phyloP scores from a whole-genome alignment of 2,888 invertebrate genomes.

The Halictus quadricinctus region DNA sequence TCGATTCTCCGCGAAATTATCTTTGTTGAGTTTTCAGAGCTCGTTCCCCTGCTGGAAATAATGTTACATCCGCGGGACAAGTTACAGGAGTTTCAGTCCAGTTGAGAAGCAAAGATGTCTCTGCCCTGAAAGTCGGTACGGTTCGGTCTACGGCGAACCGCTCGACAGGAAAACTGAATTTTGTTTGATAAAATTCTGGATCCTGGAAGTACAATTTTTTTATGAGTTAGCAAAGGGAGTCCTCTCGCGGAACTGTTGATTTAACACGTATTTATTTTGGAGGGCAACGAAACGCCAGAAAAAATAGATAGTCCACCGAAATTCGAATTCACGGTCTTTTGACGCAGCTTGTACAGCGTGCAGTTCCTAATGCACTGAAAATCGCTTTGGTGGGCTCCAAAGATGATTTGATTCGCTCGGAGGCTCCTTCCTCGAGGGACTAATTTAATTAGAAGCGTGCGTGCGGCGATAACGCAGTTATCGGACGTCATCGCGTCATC shows the following conservation, averaged over 20 bases:
- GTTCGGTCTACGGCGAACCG: not conserved
- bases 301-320: not conserved
- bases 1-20: slow-evolving; percentile 8
- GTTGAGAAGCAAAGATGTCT: not conserved
- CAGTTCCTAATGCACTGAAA: not conserved
- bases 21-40: slow-evolving; percentile 7
- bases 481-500: slow-evolving; percentile 38
- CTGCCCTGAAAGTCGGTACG: not conserved
- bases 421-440: not conserved
- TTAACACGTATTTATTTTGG: not conserved
- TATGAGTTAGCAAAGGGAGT: not conserved
- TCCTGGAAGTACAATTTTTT: not conserved
- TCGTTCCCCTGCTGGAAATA: not conserved
- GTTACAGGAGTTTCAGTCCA: not conserved
- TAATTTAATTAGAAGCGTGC: slow-evolving; percentile 46
- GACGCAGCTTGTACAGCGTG: not conserved
- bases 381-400: not conserved
- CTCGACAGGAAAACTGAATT: not conserved
- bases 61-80: not conserved
- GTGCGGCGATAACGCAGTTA: slow-evolving; percentile 38
- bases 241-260: not conserved
- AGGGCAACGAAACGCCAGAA: not conserved
- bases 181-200: not conserved
- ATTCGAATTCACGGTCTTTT: not conserved
- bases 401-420: slow-evolving; percentile 9